Conservation (phyloP, 2,888 invertebrate species). For the Drosophila lutescens region DNA sequence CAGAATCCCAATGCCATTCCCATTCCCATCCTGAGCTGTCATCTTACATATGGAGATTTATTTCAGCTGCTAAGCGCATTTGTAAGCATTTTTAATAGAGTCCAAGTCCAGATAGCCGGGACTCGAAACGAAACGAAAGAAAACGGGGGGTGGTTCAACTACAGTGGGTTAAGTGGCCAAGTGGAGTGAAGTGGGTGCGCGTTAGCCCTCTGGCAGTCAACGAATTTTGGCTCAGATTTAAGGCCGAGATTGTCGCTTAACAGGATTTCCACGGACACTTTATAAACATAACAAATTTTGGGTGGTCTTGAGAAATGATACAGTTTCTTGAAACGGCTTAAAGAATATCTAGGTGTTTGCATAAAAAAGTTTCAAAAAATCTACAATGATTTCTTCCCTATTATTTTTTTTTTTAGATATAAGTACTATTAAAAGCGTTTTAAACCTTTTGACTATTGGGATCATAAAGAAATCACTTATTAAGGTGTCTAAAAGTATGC, state of each 20-base stretch:
- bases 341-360: neutral
- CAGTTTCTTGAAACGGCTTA: neutral
- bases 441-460: neutral
- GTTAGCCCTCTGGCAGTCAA: constrained; percentile 23
- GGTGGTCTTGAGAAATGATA: neutral
- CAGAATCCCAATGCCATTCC: neutral
- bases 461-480: too few species aligned
- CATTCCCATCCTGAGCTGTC: constrained; percentile 51
- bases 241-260: constrained; percentile 31
- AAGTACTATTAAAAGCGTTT: neutral
- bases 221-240: constrained; percentile 32
- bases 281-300: constrained; percentile 5
- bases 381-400: too few species aligned
- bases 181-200: constrained; percentile 12
- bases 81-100: constrained; percentile 80
- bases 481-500: too few species aligned
- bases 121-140: neutral
- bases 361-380: neutral
- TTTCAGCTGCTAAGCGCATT: constrained; percentile 74
- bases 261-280: constrained; percentile 29
- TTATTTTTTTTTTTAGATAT: neutral
- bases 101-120: constrained; percentile 38
- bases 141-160: constrained; percentile 21
- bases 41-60: constrained; percentile 76
- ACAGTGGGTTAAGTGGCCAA: constrained; percentile 30